Base-by-base conservation (phyloP, 2,888 invertebrate species). In the Ceramica pisi region DNA sequence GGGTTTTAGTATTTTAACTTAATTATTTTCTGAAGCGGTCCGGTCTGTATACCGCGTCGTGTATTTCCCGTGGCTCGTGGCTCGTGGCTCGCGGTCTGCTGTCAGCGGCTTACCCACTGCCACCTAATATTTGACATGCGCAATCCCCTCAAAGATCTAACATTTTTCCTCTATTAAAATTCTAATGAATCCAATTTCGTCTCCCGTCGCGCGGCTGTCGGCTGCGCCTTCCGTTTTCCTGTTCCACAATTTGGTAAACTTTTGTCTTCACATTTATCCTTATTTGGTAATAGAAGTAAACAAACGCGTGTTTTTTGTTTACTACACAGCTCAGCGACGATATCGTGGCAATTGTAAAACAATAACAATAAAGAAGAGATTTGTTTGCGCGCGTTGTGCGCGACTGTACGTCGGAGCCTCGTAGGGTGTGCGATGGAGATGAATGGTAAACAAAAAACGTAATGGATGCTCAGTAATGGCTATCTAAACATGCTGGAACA, bases 281-380 rank as follows among this genome's bases (percentile, higher is more conserved):
- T 51, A 63, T 60, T 64, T 56, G 46, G 26, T 77, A 67, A 67
- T 64, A 61, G 23, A 73, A 61, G 62, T 66, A 78, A 72, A 67
- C n/a, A 56, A 78, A 74, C 12, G 63, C 46, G 63, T 51, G 51
- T 65, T 53, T 46, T 35, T 50, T 72, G 72, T 67, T 77, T 67
- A 55, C 48, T 35, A 14, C 14, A 21, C 23, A 21, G 23, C 26
- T 60, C 56, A 23, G n/a, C 16, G 19, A 53, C 41, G 48, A 26
- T 55, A 44, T 38, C 14, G n/a, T 38, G 44, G 62, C 63, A 46
- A 65, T 78, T 62, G 61, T 71, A 53, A 51, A 63, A 55, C 38
- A 63, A 66, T 71, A 64, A 71, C 26, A 57, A 78, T 55, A 72
- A 44, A 46, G n/a, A 31, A 38, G 41, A 46, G 53, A 66, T 79